Base-by-base conservation (phyloP, 2,113 vertebrate species). In the Pao palembangensis region DNA sequence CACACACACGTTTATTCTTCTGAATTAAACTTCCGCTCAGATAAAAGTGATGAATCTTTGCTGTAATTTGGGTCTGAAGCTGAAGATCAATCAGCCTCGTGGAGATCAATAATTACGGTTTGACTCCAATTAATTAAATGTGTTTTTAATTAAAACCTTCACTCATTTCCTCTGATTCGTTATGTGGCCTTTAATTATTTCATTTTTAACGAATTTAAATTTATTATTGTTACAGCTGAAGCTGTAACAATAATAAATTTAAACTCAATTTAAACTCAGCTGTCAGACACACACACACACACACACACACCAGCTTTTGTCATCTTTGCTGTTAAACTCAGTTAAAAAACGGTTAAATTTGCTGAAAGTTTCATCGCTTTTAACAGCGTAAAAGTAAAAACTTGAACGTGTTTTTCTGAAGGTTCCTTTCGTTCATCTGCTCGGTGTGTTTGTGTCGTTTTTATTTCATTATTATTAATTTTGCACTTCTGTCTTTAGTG, bases 401-500 rank as follows among this genome's bases (percentile, higher is more conserved):
- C 28, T 2, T 31, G 28, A 31, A 31, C 28, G 6, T 31, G 6
- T 31, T 31, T 31, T 31, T 31, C 28, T 31, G 28, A 31, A 28
- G 25, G 25, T 28, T 28, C 25, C 6, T 28, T 38, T 38, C 11
- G 34, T 12, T 38, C 34, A 11, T 38, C 34, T 38, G 34, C 34
- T 38, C 8, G 11, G 4, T 5, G 44, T 7, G 13, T 44, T 17
- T 44, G 4, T 15, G 43, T 44, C 16, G 5, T 44, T 14, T 44
- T 44, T 15, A 3, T 66, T 61, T 46, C 70, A 58, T 47, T 50
- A 1, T 43, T 51, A 58, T 69, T 65, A 28, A 64, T 81, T 84
- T 86, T 83, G 81, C 86, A 89, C 89, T 85, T 84, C 79, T 81
- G 79, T 84, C 58, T 64, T 71, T 80, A 81, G 80, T 51, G 21